phyloP scores from a whole-genome alignment of 2,113 vertebrate genomes.

The Rhinoderma darwinii region DNA sequence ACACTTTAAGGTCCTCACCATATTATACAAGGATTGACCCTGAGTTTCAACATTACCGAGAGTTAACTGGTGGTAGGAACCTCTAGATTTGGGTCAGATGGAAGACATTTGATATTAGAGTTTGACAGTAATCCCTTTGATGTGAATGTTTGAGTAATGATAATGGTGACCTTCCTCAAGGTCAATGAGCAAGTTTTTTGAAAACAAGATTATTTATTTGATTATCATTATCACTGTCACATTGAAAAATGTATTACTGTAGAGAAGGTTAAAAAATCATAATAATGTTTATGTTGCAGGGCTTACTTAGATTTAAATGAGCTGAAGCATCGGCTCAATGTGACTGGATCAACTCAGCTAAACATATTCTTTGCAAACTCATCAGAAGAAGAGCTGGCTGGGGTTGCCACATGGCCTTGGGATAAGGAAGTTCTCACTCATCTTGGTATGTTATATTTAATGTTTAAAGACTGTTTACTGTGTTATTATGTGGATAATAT shows the following conservation, averaged over 20 bases:
- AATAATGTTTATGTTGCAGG: conserved; percentile 73
- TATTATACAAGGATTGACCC: neutral
- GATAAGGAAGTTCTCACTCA: conserved; percentile 97
- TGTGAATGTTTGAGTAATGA: conserved; percentile 31
- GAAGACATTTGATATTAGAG: conserved; percentile 19
- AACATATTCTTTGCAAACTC: conserved; percentile 99
- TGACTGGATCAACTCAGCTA: conserved; percentile 95
- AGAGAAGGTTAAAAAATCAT: conserved; percentile 17
- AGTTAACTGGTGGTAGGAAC: neutral
- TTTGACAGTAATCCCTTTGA: conserved; percentile 44
- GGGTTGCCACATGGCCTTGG: conserved; percentile 98
- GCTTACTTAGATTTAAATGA: conserved; percentile 97
- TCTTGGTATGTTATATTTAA: conserved; percentile 80
- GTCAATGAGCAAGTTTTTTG: conserved; percentile 22
- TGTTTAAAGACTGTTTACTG: neutral
- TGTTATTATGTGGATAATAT: no score
- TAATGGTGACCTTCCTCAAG: conserved; percentile 23
- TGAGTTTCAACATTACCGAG: neutral
- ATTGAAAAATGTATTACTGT: conserved; percentile 8
- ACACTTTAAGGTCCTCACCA: neutral
- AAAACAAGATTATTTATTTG: conserved; percentile 25
- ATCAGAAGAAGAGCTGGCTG: conserved; percentile 94
- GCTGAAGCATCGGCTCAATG: conserved; percentile 89
- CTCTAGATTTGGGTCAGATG: neutral
- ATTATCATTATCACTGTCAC: conserved; percentile 25